Conservation (phyloP, 2,797 vertebrate species). For the Parauchenoglanis ngamensis region DNA sequence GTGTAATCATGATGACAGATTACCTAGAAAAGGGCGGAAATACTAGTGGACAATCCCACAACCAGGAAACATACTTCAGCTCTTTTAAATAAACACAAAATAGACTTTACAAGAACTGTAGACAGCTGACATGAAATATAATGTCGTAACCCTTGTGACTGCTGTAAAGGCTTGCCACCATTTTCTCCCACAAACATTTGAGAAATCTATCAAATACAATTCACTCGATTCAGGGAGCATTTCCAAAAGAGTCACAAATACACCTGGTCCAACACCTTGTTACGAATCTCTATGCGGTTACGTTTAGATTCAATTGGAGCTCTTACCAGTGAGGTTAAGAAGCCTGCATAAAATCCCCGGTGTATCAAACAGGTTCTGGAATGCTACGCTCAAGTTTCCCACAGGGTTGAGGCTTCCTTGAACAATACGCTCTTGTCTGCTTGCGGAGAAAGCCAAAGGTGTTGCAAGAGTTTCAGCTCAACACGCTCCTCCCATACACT, state of each 20-base stretch:
- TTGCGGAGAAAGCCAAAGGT: conserved; percentile 75
- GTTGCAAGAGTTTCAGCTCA: conserved; percentile 79
- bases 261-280: not conserved
- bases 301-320: conserved; percentile 31
- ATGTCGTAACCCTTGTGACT: not conserved
- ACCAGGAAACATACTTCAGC: conserved; percentile 6
- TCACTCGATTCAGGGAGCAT: not conserved
- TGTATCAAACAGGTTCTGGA: conserved; percentile 58
- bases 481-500: conserved; percentile 64
- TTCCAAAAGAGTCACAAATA: not conserved
- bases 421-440: conserved; percentile 80
- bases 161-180: not conserved
- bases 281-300: not conserved
- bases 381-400: conserved; percentile 72
- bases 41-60: conserved; percentile 4
- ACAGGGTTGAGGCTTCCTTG: conserved; percentile 71
- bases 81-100: conserved; percentile 6
- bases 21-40: conserved; percentile 15
- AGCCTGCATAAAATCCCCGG: conserved; percentile 57
- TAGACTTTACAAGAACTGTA: not conserved
- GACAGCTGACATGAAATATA: not conserved
- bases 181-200: not conserved
- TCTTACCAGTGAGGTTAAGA: conserved; percentile 64
- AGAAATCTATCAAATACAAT: not conserved
- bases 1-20: conserved; percentile 7